Conservation (phyloP, 1,140 invertebrate genomes). For the roundworm (Caenorhabditis elegans) region WBcel235 BX284602.5:5586501-5587000, state of each 20-base stretch:
- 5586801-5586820: constrained; percentile 33
- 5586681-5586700: no score
- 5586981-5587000: constrained; percentile 39
- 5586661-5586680: no score
- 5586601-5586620: no score
- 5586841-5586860: constrained; percentile 33
- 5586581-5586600: no score
- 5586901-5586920: constrained; percentile 22
- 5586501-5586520: no score
- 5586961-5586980: constrained; percentile 10
- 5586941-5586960: constrained; percentile 43
- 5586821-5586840: constrained; percentile 46
- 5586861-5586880: constrained; percentile 48
- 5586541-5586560: no score
- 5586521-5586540: no score
- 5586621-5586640: no score
- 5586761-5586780: constrained; percentile 15
- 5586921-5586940: constrained; percentile 43
- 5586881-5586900: constrained; percentile 29
- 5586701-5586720: no score
- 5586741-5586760: constrained; percentile 38
- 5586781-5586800: constrained; percentile 34
- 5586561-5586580: no score
- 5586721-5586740: constrained; percentile 10
- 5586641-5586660: no score